Evolutionary conservation across 2,888 invertebrate species (phyloP), one percentile per base, ranked within the genome.

Genomic region (Ochlodes sylvanus): DNA sequence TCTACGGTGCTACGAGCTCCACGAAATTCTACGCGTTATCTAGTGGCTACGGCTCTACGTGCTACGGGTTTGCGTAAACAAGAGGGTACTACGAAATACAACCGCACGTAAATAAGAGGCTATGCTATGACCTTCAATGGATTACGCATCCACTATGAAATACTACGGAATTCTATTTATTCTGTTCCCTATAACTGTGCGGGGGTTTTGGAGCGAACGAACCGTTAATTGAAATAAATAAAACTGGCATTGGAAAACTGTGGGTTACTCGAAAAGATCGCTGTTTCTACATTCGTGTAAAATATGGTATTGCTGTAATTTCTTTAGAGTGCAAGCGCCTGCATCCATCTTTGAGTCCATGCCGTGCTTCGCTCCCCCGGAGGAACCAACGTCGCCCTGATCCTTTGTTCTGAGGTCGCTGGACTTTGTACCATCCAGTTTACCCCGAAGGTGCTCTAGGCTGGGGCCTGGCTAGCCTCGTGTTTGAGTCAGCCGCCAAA

Each of bases 101-200:
- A 21, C 21, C 52, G 54, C 54, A 7, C 54, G 27, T 54, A 54
- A n/a, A 27, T 54, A 32, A 54, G 54, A 54, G 54, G 27, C 54
- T n/a, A 54, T 15, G 54, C 54, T 54, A 32, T 54, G 67, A 67
- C 60, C 67, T 67, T 67, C 67, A 67, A 67, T 67, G 67, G 55
- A 66, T 27, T 66, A 67, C 19, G 65, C 55, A 47, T 55, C 21
- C 34, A 32, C 27, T 42, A 54, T 66, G 42, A 66, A 61, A 55
- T 61, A 67, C 66, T 67, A 61, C 61, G 67, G 50, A 66, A 60
- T 55, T 67, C 60, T 55, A 55, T 61, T 60, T 52, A 67, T 61
- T 66, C 44, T n/a, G 15, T 32, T 66, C 44, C 17, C 15, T n/a
- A 52, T 41, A 58, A 67, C 55, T 55, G 50, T 52, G 41, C 32